Evolutionary conservation across 1,140 invertebrate species (phyloP).

Genomic region (Mesaphorura yosii): DNA sequence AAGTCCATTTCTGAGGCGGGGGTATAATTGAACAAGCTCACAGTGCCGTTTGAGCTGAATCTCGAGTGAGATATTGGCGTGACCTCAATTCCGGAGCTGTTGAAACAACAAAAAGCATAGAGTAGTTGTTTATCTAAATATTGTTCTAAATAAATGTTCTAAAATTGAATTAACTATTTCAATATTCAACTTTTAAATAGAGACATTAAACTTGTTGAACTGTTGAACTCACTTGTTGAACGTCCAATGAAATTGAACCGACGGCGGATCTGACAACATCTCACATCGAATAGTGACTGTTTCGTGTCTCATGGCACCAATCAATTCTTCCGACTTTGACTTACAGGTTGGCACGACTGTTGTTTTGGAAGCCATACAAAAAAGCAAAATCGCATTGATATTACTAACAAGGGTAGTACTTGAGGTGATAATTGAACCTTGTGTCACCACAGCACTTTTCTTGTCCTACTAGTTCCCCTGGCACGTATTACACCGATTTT

Average conservation of each 20-base stretch:
- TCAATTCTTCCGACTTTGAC: slow-evolving; percentile 56
- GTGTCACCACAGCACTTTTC: neutral
- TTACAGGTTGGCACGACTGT: slow-evolving; percentile 70
- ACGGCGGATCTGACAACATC: slow-evolving; percentile 69
- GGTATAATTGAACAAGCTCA: slow-evolving; percentile 68
- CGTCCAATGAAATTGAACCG: slow-evolving; percentile 29
- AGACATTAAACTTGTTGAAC: no score
- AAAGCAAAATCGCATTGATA: neutral
- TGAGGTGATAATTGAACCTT: neutral
- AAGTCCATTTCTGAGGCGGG: slow-evolving; percentile 73
- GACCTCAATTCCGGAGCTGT: slow-evolving; percentile 28
- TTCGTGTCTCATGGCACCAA: slow-evolving; percentile 72
- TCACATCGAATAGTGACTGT: slow-evolving; percentile 66
- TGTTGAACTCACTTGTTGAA: no score
- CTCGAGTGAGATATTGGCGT: slow-evolving; percentile 15
- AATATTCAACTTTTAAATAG: no score
- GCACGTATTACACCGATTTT: slow-evolving; percentile 6
- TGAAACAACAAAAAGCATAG: no score
- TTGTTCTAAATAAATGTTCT: neutral
- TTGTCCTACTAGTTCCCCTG: neutral
- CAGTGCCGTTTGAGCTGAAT: slow-evolving; percentile 47
- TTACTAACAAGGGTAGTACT: no score
- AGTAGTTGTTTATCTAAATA: slow-evolving; percentile 6
- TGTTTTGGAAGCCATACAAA: slow-evolving; percentile 23
- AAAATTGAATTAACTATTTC: neutral